Percentiles rank a stretch among this genome's conserved stretches.
phyloP scores from a whole-genome alignment of 2,113 vertebrate species.

The Platycercus adscitus region DNA sequence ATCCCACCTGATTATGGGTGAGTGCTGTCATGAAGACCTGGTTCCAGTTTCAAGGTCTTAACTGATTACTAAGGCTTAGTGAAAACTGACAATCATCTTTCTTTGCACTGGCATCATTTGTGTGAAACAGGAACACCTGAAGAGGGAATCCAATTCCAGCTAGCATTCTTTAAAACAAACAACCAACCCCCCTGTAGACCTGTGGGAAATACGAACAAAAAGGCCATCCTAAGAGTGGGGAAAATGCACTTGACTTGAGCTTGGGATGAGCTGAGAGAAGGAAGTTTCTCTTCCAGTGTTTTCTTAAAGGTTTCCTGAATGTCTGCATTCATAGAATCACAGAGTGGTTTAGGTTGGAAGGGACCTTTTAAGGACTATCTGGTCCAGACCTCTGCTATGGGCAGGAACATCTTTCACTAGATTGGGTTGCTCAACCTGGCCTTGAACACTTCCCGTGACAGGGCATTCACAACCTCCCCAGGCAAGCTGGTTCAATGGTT shows the following conservation, averaged over 20 bases:
- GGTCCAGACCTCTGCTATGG: not conserved
- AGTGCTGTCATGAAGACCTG: not conserved
- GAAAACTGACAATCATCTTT: not conserved
- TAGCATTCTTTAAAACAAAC: not conserved
- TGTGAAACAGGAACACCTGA: not conserved
- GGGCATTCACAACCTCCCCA: not conserved
- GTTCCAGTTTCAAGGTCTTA: not conserved
- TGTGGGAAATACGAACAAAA: not conserved
- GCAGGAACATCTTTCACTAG: not conserved
- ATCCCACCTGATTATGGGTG: not conserved
- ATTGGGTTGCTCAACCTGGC: not conserved
- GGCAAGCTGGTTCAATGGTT: not conserved
- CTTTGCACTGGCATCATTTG: not conserved
- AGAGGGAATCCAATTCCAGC: not conserved
- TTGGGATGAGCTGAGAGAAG: not conserved
- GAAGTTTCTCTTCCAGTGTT: not conserved
- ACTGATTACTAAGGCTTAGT: not conserved
- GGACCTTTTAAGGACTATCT: not conserved
- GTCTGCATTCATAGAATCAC: not conserved
- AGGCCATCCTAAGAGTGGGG: not conserved
- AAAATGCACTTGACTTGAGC: not conserved
- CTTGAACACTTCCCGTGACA: accelerated
- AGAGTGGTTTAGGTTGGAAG: not conserved
- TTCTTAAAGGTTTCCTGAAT: not conserved
- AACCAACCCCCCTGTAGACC: not conserved